These are phyloP conservation scores for Drosophila testacea DNA, from an alignment of 2,888 invertebrate genomes.

Conservation along the genomic window DNA sequence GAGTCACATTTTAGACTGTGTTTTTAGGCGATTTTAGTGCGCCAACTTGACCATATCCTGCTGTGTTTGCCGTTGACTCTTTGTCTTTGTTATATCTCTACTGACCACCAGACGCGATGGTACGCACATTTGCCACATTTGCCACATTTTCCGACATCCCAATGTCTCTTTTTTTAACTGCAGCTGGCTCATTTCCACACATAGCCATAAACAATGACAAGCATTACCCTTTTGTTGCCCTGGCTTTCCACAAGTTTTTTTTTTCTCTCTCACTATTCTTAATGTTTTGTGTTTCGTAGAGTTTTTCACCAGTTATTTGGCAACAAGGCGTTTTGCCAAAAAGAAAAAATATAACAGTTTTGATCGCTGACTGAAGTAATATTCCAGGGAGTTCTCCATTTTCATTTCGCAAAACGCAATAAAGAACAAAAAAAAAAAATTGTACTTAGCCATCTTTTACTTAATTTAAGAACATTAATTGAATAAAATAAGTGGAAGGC, in stretches of 20 bases:
- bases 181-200: slow-evolving; percentile 24
- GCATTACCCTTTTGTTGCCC: slow-evolving; percentile 53
- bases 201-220: slow-evolving; percentile 47
- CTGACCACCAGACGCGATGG: slow-evolving; percentile 43
- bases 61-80: slow-evolving; percentile 70
- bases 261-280: slow-evolving; percentile 30
- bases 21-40: slow-evolving; percentile 41
- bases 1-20: slow-evolving; percentile 41
- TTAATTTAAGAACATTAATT: too few relatives aligned
- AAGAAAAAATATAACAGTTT: slow-evolving; percentile 33
- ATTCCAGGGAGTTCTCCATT: neutral
- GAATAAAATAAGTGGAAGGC: too few relatives aligned
- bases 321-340: slow-evolving; percentile 67
- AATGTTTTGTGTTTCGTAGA: slow-evolving; percentile 33
- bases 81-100: slow-evolving; percentile 30
- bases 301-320: neutral
- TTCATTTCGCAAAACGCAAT: slow-evolving; percentile 16
- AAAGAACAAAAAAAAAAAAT: neutral
- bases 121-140: neutral
- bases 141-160: neutral
- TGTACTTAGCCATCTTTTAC: too few relatives aligned
- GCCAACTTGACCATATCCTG: slow-evolving; percentile 81
- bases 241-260: slow-evolving; percentile 44
- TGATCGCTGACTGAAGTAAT: slow-evolving; percentile 21
- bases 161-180: slow-evolving; percentile 2